Conservation (phyloP, 2,888 invertebrate species). For the Oligia fasciuncula region DNA sequence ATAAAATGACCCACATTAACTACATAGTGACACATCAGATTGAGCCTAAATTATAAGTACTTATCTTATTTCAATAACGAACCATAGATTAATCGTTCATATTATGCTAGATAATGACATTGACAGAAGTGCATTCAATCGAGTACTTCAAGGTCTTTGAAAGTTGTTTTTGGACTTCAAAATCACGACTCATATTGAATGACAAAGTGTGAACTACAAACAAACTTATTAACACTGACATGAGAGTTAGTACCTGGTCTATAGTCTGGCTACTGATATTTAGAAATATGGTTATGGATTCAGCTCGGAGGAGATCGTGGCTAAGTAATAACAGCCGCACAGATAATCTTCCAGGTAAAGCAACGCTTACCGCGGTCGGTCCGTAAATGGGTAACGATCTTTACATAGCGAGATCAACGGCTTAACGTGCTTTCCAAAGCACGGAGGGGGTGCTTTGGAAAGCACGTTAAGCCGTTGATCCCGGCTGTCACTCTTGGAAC, state of each 20-base stretch:
- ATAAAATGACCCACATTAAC: not conserved
- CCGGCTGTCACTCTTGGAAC: too few relatives aligned
- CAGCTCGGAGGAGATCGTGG: not conserved
- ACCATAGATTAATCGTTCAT: not conserved
- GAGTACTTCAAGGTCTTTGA: constrained; percentile 49
- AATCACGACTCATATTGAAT: constrained; percentile 13
- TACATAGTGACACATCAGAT: not conserved
- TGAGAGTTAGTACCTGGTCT: not conserved
- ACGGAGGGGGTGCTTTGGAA: too few relatives aligned
- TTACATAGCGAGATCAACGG: too few relatives aligned
- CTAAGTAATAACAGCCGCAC: too few relatives aligned
- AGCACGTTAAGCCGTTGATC: too few relatives aligned
- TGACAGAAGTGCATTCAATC: constrained; percentile 26
- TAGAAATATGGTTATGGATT: not conserved
- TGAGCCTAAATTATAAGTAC: not conserved
- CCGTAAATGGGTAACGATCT: too few relatives aligned
- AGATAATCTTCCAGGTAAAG: too few relatives aligned
- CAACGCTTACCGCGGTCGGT: too few relatives aligned
- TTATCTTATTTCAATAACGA: not conserved
- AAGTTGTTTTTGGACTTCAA: constrained; percentile 60
- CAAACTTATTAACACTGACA: not conserved
- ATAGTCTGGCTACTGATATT: not conserved
- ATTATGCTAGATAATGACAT: constrained; percentile 31
- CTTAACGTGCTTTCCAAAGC: too few relatives aligned
- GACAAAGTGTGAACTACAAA: constrained; percentile 19